Conservation (phyloP, 2,113 vertebrate species). For the Montifringilla adamsi region DNA sequence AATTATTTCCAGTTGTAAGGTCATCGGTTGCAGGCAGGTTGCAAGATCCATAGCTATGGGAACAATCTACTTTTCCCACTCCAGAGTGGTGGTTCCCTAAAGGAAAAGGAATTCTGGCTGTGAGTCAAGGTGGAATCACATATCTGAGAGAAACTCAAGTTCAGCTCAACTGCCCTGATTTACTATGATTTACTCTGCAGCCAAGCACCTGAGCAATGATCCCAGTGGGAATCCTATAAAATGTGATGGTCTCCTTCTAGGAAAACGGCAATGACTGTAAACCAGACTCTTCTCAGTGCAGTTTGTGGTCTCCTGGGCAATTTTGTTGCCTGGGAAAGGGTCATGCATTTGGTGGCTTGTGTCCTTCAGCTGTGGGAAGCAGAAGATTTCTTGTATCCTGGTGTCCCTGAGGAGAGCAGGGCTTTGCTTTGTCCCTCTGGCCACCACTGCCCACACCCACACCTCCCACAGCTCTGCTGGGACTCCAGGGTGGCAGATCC, state of each 20-base stretch:
- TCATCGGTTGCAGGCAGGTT: rapidly evolving
- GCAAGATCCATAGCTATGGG: not conserved
- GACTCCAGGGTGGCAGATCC: not conserved
- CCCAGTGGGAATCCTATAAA: not conserved
- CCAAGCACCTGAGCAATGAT: not conserved
- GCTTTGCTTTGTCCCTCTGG: not conserved
- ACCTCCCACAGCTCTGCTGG: not conserved
- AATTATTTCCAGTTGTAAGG: not conserved
- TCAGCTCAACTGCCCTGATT: not conserved
- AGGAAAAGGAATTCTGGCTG: not conserved
- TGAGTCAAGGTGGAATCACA: not conserved
- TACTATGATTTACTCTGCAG: not conserved
- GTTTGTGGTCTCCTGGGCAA: not conserved
- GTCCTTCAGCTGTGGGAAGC: not conserved
- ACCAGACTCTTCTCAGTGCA: not conserved
- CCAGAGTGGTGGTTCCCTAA: not conserved
- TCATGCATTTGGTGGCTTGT: not conserved
- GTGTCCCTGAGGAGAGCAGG: not conserved
- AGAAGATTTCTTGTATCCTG: not conserved
- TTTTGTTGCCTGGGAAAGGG: not conserved
- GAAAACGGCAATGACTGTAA: not conserved
- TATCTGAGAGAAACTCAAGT: not conserved
- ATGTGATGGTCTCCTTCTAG: not conserved
- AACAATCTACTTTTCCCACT: not conserved
- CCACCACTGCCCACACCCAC: not conserved